Conservation (phyloP, 2,113 vertebrate species). For the Alethe diademata region DNA sequence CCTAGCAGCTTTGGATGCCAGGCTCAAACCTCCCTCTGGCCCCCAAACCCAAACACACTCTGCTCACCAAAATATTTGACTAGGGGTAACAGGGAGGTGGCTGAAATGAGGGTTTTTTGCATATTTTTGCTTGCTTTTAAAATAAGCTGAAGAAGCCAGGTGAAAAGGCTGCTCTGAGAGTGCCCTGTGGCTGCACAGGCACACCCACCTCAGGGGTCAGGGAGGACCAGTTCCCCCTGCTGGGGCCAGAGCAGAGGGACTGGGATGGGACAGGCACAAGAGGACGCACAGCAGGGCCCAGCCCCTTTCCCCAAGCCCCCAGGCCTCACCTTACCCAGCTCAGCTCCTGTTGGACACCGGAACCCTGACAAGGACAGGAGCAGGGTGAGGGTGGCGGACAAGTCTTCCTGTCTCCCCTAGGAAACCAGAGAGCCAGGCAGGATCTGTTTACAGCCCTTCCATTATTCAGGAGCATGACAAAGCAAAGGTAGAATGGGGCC, state of each 20-base stretch:
- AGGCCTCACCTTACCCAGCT: background rate
- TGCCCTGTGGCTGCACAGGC: rapidly evolving
- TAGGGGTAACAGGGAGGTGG: background rate
- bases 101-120: background rate
- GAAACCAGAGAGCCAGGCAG: background rate
- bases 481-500: background rate
- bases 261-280: background rate
- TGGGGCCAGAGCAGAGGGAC: rapidly evolving
- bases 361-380: background rate
- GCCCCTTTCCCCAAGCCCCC: background rate
- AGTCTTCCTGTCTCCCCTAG: background rate
- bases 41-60: background rate
- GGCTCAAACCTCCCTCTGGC: background rate
- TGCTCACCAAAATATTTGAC: background rate
- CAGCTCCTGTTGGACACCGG: background rate
- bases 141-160: background rate
- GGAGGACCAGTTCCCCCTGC: background rate
- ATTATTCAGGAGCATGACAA: constrained; percentile 36
- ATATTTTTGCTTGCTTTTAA: background rate
- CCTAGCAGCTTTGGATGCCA: background rate
- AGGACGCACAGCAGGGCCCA: rapidly evolving
- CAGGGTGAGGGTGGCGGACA: background rate
- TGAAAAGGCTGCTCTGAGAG: background rate
- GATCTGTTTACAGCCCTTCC: background rate
- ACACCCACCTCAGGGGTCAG: rapidly evolving